Evolutionary conservation across 2,797 vertebrate genomes (phyloP), one percentile per base, ranked within the genome.

Genomic region (Phoeniculus purpureus): DNA sequence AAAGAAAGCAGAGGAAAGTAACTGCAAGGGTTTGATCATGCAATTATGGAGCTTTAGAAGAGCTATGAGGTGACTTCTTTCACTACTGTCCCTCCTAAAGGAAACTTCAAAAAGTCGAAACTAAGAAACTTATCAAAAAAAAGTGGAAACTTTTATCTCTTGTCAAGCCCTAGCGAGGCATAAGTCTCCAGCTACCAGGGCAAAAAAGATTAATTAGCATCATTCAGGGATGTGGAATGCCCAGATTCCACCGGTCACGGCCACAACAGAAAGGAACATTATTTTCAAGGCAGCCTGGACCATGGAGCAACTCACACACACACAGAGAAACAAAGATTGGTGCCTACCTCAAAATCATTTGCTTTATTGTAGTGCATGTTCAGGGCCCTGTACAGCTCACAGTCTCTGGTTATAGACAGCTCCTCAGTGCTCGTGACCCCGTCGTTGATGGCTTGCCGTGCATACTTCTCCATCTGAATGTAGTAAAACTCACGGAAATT

Each of bases 301-400:
- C 62, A 52, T 1, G 0, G 52, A 92, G 59, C 12, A 0, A 90
- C 87, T 71, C 43, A 15, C 87, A 81, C 29, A 75, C 58, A 27
- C 34, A 60, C 47, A 80, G 26, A 51, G 81, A 92, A 78, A 93
- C 21, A 81, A 95, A 97, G 96, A 97, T 84, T 56, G 77, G 83
- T 95, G 91, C 97, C 95, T 99, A 99, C 99, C 99, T 99, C 99
- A 97, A 99, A 99, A 98, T 99, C 99, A 89, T 99, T 99, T 96
- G 99, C 99, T 98, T 99, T 99, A 98, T 99, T 99, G 98, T 99
- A 99, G 98, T 99, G 99, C 99, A 99, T 99, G 98, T 99, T 99
- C 96, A 99, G 98, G 95, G 99, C 99, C 32, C 99, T 97, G 98
- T 99, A 99, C 86, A 99, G 99, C 98, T 99, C 99, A 90, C 98